Conservation (phyloP, 2,888 invertebrate species). For the Sepiola atlantica region DNA sequence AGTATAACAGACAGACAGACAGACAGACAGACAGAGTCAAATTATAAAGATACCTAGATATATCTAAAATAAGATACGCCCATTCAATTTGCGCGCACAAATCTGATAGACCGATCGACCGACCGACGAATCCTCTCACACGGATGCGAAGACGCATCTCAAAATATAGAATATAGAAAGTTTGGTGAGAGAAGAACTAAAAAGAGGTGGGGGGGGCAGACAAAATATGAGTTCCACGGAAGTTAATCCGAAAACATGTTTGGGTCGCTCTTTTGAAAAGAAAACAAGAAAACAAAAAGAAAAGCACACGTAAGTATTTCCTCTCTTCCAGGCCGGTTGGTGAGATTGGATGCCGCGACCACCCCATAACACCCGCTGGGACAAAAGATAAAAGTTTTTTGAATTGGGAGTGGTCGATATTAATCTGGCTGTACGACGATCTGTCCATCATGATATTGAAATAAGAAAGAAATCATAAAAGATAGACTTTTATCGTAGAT, state of each 20-base stretch:
- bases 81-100: too few species aligned
- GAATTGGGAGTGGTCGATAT: not conserved
- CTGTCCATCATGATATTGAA: not conserved
- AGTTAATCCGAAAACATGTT: not conserved
- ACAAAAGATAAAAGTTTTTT: slow-evolving; percentile 2
- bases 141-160: too few species aligned
- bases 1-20: too few species aligned
- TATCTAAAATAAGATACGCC: too few species aligned
- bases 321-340: not conserved
- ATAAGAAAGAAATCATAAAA: not conserved
- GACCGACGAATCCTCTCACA: too few species aligned
- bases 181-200: not conserved
- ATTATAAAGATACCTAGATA: too few species aligned
- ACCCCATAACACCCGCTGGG: not conserved
- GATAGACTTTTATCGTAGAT: not conserved
- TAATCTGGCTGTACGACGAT: slow-evolving; percentile 14
- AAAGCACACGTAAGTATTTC: not conserved
- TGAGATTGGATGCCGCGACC: not conserved
- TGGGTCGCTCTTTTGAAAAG: not conserved
- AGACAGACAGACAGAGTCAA: too few species aligned
- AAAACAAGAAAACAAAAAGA: not conserved
- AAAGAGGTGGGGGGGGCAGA: not conserved
- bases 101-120: too few species aligned
- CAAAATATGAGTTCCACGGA: not conserved
- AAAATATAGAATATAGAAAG: not conserved